phyloP scores from a whole-genome alignment of 2,888 invertebrate genomes.

The Andrena haemorrhoa region DNA sequence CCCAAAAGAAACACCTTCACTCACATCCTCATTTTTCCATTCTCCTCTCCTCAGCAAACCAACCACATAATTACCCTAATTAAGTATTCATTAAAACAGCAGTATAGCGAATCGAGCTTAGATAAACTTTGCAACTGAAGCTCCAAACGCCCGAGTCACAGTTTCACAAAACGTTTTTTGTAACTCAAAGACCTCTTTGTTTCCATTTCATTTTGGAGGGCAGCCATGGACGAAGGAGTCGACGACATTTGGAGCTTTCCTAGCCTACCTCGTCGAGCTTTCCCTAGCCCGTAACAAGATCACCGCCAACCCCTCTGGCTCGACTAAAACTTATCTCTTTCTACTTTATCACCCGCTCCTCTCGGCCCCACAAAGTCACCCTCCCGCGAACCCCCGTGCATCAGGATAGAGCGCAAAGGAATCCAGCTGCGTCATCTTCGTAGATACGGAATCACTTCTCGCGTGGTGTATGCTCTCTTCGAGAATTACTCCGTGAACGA shows the following conservation, averaged over 20 bases:
- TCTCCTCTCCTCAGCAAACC: background rate
- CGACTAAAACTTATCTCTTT: conserved; percentile 56
- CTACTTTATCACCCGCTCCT: conserved; percentile 24
- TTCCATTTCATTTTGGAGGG: conserved; percentile 46
- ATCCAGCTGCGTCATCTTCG: conserved; percentile 11
- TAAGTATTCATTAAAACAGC: conserved; percentile 28
- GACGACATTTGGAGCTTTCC: conserved; percentile 44
- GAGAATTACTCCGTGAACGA: background rate
- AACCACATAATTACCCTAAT: conserved; percentile 21
- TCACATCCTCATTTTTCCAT: background rate
- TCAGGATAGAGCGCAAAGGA: background rate
- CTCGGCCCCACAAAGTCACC: background rate
- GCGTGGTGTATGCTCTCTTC: background rate
- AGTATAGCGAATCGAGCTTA: conserved; percentile 26
- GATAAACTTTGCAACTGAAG: conserved; percentile 22
- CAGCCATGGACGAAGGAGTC: background rate
- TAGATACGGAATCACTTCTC: conserved; percentile 41
- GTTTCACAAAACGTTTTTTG: conserved; percentile 9
- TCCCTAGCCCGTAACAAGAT: conserved; percentile 57
- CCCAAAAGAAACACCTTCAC: background rate
- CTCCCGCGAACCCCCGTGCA: background rate
- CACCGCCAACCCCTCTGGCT: conserved; percentile 37
- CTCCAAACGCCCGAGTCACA: background rate
- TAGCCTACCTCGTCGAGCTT: conserved; percentile 42
- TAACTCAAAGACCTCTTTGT: conserved; percentile 29